These are phyloP conservation scores for Clarias platycephalus DNA, from an alignment of 2,797 vertebrate genomes.

Conservation along the genomic window DNA sequence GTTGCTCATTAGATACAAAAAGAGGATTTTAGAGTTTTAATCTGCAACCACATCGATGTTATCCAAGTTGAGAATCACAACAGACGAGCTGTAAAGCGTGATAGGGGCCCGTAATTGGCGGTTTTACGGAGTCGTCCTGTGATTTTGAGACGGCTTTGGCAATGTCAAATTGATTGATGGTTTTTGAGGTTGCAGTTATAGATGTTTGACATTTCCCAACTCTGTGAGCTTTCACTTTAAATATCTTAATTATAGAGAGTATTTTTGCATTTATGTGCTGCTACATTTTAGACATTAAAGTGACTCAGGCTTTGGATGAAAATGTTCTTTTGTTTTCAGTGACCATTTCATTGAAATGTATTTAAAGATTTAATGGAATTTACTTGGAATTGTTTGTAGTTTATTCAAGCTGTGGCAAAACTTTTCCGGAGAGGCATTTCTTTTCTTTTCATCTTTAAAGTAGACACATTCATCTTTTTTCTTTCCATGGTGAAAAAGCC, in stretches of 20 bases:
- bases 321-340: constrained; percentile 12
- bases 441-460: not conserved
- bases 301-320: constrained; percentile 1
- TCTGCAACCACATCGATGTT: constrained; percentile 4
- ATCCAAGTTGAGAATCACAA: constrained; percentile 10
- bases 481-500: not conserved
- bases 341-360: constrained; percentile 8
- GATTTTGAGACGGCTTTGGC: not conserved
- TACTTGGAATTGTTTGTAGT: not conserved
- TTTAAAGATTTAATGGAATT: not conserved
- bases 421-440: not conserved
- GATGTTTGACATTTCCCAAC: constrained; percentile 6
- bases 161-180: constrained; percentile 11
- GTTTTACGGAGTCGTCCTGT: not conserved
- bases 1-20: constrained; percentile 26
- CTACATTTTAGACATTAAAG: not conserved
- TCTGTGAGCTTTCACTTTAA: constrained; percentile 13
- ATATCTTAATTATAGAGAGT: constrained; percentile 18
- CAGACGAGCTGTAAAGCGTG: constrained; percentile 19
- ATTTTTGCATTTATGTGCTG: constrained; percentile 8
- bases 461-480: not conserved
- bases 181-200: not conserved
- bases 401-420: not conserved
- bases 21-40: constrained; percentile 17
- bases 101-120: not conserved